These are phyloP conservation scores for Australoheros scitulus DNA, from an alignment of 2,113 vertebrate species.

Conservation along the genomic window DNA sequence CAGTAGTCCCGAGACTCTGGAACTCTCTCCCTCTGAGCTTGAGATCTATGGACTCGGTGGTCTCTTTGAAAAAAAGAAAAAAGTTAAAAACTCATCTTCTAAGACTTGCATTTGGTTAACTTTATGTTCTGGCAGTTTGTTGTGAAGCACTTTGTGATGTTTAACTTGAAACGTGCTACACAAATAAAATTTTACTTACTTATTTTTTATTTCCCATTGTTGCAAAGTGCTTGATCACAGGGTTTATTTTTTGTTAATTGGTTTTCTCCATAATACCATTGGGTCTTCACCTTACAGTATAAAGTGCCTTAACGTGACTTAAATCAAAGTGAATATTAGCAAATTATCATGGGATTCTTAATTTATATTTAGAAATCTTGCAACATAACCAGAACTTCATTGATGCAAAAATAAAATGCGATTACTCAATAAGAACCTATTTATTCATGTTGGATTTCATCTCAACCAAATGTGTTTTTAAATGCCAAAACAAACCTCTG, in stretches of 20 bases:
- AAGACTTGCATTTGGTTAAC: too few species aligned
- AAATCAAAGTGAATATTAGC: not conserved
- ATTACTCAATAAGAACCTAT: not conserved
- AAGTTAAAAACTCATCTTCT: too few species aligned
- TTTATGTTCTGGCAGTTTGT: too few species aligned
- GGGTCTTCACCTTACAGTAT: not conserved
- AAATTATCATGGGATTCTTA: not conserved
- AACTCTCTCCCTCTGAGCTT: too few species aligned
- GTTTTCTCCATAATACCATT: not conserved
- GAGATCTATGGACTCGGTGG: too few species aligned
- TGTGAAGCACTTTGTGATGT: too few species aligned
- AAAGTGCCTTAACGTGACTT: not conserved
- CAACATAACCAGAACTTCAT: not conserved
- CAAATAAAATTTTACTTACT: too few species aligned
- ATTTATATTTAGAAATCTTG: not conserved
- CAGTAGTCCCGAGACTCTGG: too few species aligned
- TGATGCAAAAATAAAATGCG: not conserved
- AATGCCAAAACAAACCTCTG: slow-evolving; percentile 20
- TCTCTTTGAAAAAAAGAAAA: too few species aligned
- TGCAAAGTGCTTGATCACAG: not conserved
- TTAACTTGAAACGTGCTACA: too few species aligned
- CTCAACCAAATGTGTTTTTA: slow-evolving; percentile 33
- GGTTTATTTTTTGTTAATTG: not conserved
- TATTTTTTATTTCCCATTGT: not conserved
- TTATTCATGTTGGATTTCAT: not conserved